Conservation (phyloP, 2,888 invertebrate genomes). For the Candidula unifasciata region DNA sequence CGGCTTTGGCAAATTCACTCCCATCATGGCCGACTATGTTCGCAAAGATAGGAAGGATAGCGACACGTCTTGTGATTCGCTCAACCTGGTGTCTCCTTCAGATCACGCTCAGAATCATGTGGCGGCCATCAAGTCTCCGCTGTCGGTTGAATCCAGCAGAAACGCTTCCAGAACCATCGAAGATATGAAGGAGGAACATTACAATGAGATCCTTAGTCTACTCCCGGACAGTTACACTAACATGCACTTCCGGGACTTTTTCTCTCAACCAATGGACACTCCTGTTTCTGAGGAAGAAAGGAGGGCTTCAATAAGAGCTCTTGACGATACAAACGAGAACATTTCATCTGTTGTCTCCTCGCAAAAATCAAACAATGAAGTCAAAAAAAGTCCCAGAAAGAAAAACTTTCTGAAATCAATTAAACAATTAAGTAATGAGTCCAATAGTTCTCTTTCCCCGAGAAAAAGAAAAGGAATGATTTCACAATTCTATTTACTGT, state of each 20-base stretch:
- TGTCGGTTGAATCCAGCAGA: not conserved
- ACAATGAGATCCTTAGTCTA: constrained; percentile 34
- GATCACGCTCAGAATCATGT: constrained; percentile 27
- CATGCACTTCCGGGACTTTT: not conserved
- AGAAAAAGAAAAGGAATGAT: not conserved
- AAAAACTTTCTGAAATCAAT: constrained; percentile 21
- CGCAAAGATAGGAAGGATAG: constrained; percentile 38
- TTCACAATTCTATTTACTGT: constrained; percentile 29
- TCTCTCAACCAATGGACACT: not conserved
- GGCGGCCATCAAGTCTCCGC: constrained; percentile 26
- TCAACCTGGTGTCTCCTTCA: constrained; percentile 33
- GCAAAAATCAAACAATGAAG: not conserved
- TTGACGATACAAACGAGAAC: not conserved
- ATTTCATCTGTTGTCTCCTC: not conserved
- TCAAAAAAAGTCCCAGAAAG: not conserved
- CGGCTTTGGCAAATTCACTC: constrained; percentile 44
- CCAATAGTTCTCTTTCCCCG: constrained; percentile 28
- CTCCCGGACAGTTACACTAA: constrained; percentile 40
- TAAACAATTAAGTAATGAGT: constrained; percentile 38
- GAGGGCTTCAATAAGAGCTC: not conserved
- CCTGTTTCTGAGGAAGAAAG: not conserved
- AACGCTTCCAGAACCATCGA: constrained; percentile 38
- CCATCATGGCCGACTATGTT: constrained; percentile 49
- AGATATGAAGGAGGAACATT: constrained; percentile 33
- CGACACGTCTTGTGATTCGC: constrained; percentile 42